Evolutionary conservation across 64 coral and sea anemone species (phyloP), one percentile per base, ranked within the genome.

Genomic region (Anthopleura sola): DNA sequence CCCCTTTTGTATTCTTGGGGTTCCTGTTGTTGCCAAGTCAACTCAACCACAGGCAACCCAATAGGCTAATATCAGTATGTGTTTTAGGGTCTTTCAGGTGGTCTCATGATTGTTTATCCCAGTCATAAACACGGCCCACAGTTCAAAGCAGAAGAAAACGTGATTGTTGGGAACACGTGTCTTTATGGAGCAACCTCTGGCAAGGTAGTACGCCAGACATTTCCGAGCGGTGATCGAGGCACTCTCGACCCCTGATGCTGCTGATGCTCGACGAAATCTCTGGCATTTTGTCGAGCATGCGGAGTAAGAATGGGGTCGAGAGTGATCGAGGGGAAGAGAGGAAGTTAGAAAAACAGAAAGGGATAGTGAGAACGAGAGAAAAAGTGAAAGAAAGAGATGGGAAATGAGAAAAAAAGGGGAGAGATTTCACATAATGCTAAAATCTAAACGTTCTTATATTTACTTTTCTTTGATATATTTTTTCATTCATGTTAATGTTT

Each of bases 161-260:
- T 93, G 3, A 91, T 98, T 53, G 95, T 93, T 36, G 95, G 95
- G 23, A 98, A 98, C 78, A 90, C 90, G 5, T 98, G 95, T 75
- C 90, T 98, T 11, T 98, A 98, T 79, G 95, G 95, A 29, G 88
- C 86, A 16, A 98, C 95, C 23, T 93, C 95, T n/a, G 95, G 95
- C 31, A 98, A 98, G 91, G 95, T 97, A 88, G 51, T 60, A 33
- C 15, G 76, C n/a, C n/a, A n/a, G n/a, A n/a, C n/a, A n/a, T n/a
- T n/a, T n/a, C n/a, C n/a, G n/a, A n/a, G n/a, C n/a, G n/a, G n/a
- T n/a, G n/a, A n/a, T n/a, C n/a, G n/a, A n/a, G n/a, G n/a, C n/a
- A n/a, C n/a, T n/a, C n/a, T n/a, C n/a, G n/a, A n/a, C n/a, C n/a
- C n/a, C n/a, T n/a, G n/a, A n/a, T n/a, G n/a, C n/a, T n/a, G n/a